These are phyloP conservation scores for Campylomormyrus numenius DNA, from an alignment of 2,113 vertebrate species.

Conservation along the genomic window DNA sequence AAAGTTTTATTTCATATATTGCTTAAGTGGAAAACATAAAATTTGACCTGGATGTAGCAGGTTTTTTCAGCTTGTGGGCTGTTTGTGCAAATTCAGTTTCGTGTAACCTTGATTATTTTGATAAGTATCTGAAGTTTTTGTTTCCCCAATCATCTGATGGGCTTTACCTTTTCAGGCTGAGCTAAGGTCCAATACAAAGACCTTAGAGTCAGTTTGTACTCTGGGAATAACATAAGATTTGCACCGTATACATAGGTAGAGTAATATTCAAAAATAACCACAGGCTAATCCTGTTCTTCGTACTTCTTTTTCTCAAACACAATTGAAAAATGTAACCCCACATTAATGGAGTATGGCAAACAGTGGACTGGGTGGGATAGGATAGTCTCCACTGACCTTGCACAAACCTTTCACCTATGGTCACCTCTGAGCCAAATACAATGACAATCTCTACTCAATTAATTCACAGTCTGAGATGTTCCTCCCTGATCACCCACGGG, in stretches of 20 bases:
- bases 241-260: not conserved
- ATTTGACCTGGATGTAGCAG: not conserved
- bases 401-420: not conserved
- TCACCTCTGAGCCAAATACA: not conserved
- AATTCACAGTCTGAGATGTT: constrained; percentile 40
- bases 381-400: not conserved
- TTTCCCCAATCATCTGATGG: not conserved
- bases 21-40: not conserved
- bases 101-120: not conserved
- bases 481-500: constrained; percentile 38
- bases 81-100: not conserved
- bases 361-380: not conserved
- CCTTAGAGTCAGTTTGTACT: not conserved
- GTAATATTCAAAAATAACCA: not conserved
- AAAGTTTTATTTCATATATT: not conserved
- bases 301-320: not conserved
- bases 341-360: not conserved
- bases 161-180: not conserved
- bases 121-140: not conserved
- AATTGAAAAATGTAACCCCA: not conserved
- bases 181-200: not conserved
- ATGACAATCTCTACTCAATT: constrained; percentile 39
- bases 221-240: not conserved
- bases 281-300: not conserved
- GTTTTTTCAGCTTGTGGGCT: not conserved